Percentiles rank a stretch among this genome's conserved stretches.
These are phyloP conservation scores for Thecophora atra DNA, from an alignment of 2,888 invertebrate species.

Conservation along the genomic window DNA sequence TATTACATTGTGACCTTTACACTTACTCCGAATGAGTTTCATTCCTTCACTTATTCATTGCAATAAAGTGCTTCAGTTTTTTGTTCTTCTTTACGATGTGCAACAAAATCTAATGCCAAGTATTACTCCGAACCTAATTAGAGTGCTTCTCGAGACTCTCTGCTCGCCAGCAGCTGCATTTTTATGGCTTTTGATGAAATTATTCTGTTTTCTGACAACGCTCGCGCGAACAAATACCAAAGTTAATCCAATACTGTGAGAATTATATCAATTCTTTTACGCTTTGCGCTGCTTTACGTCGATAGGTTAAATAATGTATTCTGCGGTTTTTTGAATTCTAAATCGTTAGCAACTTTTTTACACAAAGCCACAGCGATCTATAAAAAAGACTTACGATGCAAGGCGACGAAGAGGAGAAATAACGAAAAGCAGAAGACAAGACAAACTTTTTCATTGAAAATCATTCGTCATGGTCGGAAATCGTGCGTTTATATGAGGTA, in stretches of 20 bases:
- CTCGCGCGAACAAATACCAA: neutral
- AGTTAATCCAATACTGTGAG: neutral
- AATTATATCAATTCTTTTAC: neutral
- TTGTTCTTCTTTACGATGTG: neutral
- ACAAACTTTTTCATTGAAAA: neutral
- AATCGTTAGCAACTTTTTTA: neutral
- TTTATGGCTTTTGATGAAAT: neutral
- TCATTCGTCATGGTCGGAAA: neutral
- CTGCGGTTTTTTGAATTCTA: neutral
- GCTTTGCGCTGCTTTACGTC: too few relatives aligned
- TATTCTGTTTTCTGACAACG: neutral
- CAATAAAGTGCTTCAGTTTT: too few relatives aligned
- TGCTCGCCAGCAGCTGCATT: neutral
- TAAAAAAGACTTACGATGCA: neutral
- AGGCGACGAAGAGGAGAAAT: neutral
- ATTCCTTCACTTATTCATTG: too few relatives aligned
- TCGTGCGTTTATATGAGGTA: neutral
- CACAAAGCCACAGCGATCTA: neutral
- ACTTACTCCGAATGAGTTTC: too few relatives aligned
- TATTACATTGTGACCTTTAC: too few relatives aligned
- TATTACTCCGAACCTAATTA: conserved; percentile 8
- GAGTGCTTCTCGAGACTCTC: neutral
- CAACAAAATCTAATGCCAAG: neutral
- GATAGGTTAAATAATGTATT: neutral
- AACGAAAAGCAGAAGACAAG: neutral